Evolutionary conservation across 1,140 invertebrate species (phyloP).

Genomic region (Calephelis virginiensis): DNA sequence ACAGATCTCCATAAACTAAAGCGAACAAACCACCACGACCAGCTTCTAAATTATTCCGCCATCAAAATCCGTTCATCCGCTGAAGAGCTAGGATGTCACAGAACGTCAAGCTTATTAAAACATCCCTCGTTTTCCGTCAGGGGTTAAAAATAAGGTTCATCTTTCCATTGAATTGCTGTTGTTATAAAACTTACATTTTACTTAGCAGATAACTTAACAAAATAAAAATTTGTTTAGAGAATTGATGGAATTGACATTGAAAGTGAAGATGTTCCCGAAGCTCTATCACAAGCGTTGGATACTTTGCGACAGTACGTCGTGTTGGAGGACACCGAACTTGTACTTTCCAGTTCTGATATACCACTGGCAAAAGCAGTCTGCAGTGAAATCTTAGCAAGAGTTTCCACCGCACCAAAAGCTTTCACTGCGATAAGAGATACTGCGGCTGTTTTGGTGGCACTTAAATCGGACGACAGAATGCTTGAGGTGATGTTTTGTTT

Average conservation of each 20-base stretch:
- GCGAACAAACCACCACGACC: too few species aligned
- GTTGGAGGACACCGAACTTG: conserved; percentile 24
- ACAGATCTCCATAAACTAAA: too few species aligned
- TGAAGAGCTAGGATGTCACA: too few species aligned
- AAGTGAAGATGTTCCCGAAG: conserved; percentile 60
- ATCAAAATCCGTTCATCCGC: too few species aligned
- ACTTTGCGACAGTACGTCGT: conserved; percentile 54
- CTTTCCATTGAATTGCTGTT: too few species aligned
- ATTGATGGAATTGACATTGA: conserved; percentile 62
- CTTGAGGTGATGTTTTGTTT: conserved; percentile 45
- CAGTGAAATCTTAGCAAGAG: conserved; percentile 49
- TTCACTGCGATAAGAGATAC: conserved; percentile 50
- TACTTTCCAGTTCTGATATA: conserved; percentile 37
- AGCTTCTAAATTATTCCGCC: too few species aligned
- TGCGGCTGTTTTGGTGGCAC: conserved; percentile 44
- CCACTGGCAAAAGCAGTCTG: conserved; percentile 50
- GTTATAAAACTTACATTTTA: too few species aligned
- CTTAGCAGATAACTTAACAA: not conserved
- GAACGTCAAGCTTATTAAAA: too few species aligned
- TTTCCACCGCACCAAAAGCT: conserved; percentile 53
- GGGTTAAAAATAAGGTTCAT: too few species aligned
- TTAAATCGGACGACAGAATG: conserved; percentile 56
- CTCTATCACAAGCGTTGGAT: conserved; percentile 54
- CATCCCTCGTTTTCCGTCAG: too few species aligned
- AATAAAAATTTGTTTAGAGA: conserved; percentile 38